Evolutionary conservation across 2,888 invertebrate genomes (phyloP).

Genomic region (Amaurobius ferox): DNA sequence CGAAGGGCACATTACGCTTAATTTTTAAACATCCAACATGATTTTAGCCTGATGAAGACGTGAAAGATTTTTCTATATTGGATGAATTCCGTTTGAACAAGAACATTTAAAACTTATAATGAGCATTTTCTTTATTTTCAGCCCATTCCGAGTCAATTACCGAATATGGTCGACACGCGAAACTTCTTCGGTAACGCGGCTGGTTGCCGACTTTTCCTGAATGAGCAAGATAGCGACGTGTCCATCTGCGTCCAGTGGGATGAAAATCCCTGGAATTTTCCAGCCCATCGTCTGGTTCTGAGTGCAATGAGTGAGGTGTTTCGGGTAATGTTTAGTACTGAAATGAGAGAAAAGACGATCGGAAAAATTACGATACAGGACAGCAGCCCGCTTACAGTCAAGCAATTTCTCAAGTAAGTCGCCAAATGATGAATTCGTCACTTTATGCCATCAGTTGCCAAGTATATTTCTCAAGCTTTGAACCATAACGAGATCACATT

Average conservation of each 20-base stretch:
- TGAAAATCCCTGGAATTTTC: slow-evolving; percentile 28
- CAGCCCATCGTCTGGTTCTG: slow-evolving; percentile 43
- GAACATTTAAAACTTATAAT: too few relatives aligned
- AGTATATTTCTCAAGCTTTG: neutral
- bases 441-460: too few relatives aligned
- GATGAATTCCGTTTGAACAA: too few relatives aligned
- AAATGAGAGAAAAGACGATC: slow-evolving; percentile 37
- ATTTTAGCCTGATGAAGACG: too few relatives aligned
- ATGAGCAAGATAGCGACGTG: slow-evolving; percentile 54
- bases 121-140: too few relatives aligned
- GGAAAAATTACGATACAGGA: slow-evolving; percentile 38
- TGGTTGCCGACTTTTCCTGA: slow-evolving; percentile 35
- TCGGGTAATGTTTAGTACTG: slow-evolving; percentile 37
- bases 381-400: slow-evolving; percentile 25
- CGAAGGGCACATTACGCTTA: too few relatives aligned
- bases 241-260: slow-evolving; percentile 44
- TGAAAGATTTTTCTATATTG: too few relatives aligned
- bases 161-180: neutral
- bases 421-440: too few relatives aligned
- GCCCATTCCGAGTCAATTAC: too few relatives aligned
- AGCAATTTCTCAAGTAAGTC: slow-evolving; percentile 48
- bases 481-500: neutral
- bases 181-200: slow-evolving; percentile 9
- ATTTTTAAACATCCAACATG: too few relatives aligned
- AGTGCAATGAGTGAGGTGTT: slow-evolving; percentile 57